phyloP scores from a whole-genome alignment of 1,140 invertebrate genomes.

The Drosophila quadrilineata region DNA sequence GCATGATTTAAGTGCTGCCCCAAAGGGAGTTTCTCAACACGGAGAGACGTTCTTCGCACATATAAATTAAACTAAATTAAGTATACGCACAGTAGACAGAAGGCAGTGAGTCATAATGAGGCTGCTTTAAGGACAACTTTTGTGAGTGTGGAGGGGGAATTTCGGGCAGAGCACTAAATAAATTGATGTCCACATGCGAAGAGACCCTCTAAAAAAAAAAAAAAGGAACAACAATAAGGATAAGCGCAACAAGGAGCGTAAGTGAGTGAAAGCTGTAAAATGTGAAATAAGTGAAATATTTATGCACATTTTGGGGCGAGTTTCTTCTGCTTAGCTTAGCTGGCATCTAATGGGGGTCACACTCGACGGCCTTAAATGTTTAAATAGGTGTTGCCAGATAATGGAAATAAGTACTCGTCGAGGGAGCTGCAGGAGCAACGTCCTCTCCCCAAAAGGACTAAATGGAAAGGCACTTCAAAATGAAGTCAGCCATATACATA shows the following conservation, averaged over 20 bases:
- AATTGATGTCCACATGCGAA: slow-evolving; percentile 69
- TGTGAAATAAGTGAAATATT: slow-evolving; percentile 76
- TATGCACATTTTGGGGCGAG: slow-evolving; percentile 53
- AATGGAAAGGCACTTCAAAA: no score
- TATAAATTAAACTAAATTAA: no score
- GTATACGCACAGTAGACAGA: no score
- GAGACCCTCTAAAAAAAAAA: slow-evolving; percentile 21
- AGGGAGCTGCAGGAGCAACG: slow-evolving; percentile 48
- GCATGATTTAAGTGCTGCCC: not conserved
- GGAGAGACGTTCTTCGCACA: no score
- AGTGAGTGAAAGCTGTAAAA: no score
- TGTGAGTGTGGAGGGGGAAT: slow-evolving; percentile 66
- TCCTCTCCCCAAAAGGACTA: no score
- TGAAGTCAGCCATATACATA: no score
- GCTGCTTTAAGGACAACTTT: no score
- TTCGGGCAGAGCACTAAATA: slow-evolving; percentile 61
- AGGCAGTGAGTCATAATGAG: no score
- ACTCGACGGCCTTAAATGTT: slow-evolving; percentile 75
- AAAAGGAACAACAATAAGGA: not conserved
- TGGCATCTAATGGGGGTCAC: slow-evolving; percentile 74
- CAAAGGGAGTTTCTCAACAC: not conserved
- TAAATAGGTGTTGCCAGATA: slow-evolving; percentile 78
- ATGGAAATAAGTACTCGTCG: slow-evolving; percentile 71
- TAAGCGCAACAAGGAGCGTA: not conserved
- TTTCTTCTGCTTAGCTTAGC: slow-evolving; percentile 40